Percentiles rank a stretch among this genome's conserved stretches.
Evolutionary conservation across 92 coral and sea anemone genomes (phyloP).

Genomic region (Actinernus sp.): DNA sequence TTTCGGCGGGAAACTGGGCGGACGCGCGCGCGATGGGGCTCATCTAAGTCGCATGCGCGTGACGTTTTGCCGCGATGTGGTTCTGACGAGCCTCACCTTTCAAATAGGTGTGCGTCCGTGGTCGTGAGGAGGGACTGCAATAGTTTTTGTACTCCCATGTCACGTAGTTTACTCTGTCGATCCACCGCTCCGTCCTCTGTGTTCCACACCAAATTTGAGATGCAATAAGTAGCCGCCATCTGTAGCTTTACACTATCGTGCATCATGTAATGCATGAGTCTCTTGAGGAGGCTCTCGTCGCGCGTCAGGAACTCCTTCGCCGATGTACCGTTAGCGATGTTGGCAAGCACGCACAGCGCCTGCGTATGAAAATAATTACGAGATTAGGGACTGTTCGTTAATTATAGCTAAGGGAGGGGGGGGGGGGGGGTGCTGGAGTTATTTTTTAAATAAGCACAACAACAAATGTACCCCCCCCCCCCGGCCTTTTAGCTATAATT

Average conservation of each 20-base stretch:
- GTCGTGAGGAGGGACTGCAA: slow-evolving; percentile 92
- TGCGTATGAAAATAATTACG: slow-evolving; percentile 8
- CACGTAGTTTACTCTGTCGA: slow-evolving; percentile 87
- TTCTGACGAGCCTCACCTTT: too few relatives aligned
- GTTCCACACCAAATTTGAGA: slow-evolving; percentile 97
- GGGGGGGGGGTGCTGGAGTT: too few relatives aligned
- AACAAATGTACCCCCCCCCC: too few relatives aligned
- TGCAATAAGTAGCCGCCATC: slow-evolving; percentile 96
- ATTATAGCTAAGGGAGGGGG: too few relatives aligned
- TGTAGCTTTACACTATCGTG: slow-evolving; percentile 96
- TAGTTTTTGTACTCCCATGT: slow-evolving; percentile 93
- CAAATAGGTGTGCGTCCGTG: slow-evolving; percentile 86
- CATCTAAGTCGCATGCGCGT: too few relatives aligned
- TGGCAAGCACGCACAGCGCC: slow-evolving; percentile 97
- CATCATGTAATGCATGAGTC: slow-evolving; percentile 94
- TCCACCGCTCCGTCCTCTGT: slow-evolving; percentile 93
- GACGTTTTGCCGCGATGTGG: too few relatives aligned
- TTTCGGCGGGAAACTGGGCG: too few relatives aligned
- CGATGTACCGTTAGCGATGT: slow-evolving; percentile 94
- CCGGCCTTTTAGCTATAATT: too few relatives aligned
- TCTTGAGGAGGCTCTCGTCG: slow-evolving; percentile 76
- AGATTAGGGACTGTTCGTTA: too few relatives aligned
- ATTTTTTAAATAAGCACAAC: too few relatives aligned
- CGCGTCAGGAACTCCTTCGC: slow-evolving; percentile 95
- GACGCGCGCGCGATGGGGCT: too few relatives aligned